Base-by-base conservation (phyloP, 1,140 invertebrate species). In the Macrotrachela quadricornifera region DNA sequence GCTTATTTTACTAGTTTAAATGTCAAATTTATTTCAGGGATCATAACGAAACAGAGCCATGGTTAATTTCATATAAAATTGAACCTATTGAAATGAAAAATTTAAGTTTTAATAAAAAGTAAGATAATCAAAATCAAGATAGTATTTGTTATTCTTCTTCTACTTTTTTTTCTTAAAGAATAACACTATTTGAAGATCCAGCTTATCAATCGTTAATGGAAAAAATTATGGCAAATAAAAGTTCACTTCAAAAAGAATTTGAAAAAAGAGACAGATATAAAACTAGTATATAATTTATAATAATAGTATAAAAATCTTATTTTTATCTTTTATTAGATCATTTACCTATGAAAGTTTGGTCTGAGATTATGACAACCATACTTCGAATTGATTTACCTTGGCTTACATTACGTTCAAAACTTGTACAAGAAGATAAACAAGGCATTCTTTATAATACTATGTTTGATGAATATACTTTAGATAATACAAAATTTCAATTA, bases 151-250 rank as follows among this genome's bases (percentile, higher is more conserved):
- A n/a, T n/a, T n/a, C n/a, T n/a, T n/a, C n/a, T n/a, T n/a, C 36
- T 15, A 30, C n/a, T 21, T 21, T 30, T 16, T 38, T 47, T 50
- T 16, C 47, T 55, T 62, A 42, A 42, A 72, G 80, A 54, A 76
- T 85, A 30, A 81, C 81, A 17, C 67, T 82, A 10, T 78, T 86
- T 38, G 84, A 88, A 62, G 76, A 78, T 1, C 83, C 81, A 0
- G 84, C 84, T 1, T 74, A 86, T 50, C 71, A 78, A 56, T 81
- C 84, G 60, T 72, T 88, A 10, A 75, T 77, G 45, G 77, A 77
- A 45, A 78, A 81, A 59, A 78, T 88, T 49, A 70, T 78, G 15
- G 76, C 78, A 17, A 77, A 76, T 43, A 76, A 78, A 49, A 70
- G 75, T 37, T 73, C 75, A 46, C 68, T 88, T 12, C 74, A 80